These are phyloP conservation scores for Drosophila persimilis DNA, from an alignment of 1,140 invertebrate species.

Conservation along the genomic window DNA sequence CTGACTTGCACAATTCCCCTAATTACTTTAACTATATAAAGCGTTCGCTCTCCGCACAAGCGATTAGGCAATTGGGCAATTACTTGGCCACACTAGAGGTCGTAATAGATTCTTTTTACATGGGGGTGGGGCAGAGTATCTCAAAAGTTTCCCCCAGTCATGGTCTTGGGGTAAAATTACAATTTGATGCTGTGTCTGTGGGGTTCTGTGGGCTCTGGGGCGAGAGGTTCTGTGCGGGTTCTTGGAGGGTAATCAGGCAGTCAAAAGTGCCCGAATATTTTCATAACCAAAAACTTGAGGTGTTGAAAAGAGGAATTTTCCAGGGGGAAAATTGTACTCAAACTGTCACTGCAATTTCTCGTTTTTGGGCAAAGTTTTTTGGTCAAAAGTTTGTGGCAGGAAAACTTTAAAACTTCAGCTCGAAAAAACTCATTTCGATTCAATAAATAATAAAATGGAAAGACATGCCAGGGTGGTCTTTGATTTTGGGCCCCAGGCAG, in stretches of 20 bases:
- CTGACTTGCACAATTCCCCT: constrained; percentile 34
- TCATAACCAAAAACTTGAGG: constrained; percentile 33
- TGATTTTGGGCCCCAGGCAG: constrained; percentile 14
- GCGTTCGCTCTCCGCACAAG: constrained; percentile 21
- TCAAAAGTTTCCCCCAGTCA: constrained; percentile 39
- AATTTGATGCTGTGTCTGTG: constrained; percentile 28
- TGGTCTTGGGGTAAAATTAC: constrained; percentile 21
- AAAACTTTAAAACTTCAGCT: constrained; percentile 30
- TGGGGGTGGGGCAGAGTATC: constrained; percentile 16
- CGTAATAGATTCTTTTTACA: constrained; percentile 23
- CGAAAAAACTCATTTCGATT: constrained; percentile 37
- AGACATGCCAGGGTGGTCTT: not conserved
- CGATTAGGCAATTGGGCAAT: constrained; percentile 55
- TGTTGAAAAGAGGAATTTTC: constrained; percentile 40
- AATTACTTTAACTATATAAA: constrained; percentile 41
- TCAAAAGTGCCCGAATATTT: constrained; percentile 35
- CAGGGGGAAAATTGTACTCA: constrained; percentile 30
- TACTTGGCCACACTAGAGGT: constrained; percentile 23
- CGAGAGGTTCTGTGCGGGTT: not conserved
- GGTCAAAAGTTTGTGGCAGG: constrained; percentile 21
- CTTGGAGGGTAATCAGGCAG: constrained; percentile 45
- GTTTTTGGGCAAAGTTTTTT: constrained; percentile 33
- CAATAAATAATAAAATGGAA: constrained; percentile 52
- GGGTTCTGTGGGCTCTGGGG: no score
- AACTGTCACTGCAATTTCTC: constrained; percentile 41